Conservation (phyloP, 1,140 invertebrate genomes). For the Drosophila miranda region DNA sequence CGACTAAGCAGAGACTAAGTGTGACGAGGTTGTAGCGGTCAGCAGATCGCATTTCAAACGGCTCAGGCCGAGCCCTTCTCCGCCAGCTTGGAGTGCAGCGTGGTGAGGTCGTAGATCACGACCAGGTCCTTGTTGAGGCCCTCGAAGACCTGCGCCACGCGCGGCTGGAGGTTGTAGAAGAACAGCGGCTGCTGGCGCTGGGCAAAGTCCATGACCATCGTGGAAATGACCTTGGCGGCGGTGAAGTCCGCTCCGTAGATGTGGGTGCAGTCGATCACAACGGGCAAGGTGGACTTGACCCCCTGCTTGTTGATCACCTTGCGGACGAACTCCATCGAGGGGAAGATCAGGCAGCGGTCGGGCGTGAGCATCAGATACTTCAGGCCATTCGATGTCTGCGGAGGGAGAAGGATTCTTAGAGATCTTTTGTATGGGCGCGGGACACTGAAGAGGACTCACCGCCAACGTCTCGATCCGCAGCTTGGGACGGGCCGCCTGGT, state of each 20-base stretch:
- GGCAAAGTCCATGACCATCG: constrained; percentile 88
- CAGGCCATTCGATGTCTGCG: constrained; percentile 86
- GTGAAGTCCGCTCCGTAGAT: constrained; percentile 93
- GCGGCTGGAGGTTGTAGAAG: constrained; percentile 91
- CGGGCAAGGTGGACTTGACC: constrained; percentile 86
- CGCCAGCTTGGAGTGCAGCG: constrained; percentile 87
- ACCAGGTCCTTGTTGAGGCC: constrained; percentile 88
- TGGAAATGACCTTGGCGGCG: constrained; percentile 89
- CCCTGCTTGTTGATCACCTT: constrained; percentile 92
- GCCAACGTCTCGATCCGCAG: constrained; percentile 89
- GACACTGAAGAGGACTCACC: constrained; percentile 45
- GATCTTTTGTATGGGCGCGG: background rate
- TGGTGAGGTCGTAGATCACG: constrained; percentile 88
- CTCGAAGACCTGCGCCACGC: constrained; percentile 90
- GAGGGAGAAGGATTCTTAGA: constrained; percentile 21
- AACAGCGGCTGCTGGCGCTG: constrained; percentile 87
- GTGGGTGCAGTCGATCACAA: constrained; percentile 92
- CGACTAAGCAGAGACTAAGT: constrained; percentile 38
- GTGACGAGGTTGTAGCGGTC: constrained; percentile 60
- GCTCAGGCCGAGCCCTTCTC: constrained; percentile 68
- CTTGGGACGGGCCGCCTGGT: constrained; percentile 94
- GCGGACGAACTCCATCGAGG: constrained; percentile 93
- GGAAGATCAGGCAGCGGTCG: constrained; percentile 93
- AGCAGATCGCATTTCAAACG: constrained; percentile 1
- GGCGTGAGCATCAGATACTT: constrained; percentile 92